Evolutionary conservation across 1,140 invertebrate genomes (phyloP), one percentile per base, ranked within the genome.

Genomic region (Galleria mellonella): DNA sequence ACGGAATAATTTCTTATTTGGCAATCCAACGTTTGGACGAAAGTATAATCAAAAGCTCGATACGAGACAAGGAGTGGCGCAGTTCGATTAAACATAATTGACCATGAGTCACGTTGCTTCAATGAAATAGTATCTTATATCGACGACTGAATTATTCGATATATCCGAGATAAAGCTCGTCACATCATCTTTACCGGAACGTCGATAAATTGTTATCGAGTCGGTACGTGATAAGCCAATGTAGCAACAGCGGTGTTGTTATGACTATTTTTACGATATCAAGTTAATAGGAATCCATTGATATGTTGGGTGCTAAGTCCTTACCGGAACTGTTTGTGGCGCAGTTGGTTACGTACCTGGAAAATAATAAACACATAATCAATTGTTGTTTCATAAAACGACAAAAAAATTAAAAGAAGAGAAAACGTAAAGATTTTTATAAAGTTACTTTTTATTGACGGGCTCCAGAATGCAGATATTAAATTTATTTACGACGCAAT

Each of bases 11-110:
- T 23, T 37, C 12, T 11, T 37, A 5, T 37, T 37, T 15, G 9
- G 17, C 2, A 15, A 37, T 17, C 14, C 12, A 15, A 17, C 14
- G 8, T 8, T 37, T 37, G 12, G 35, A 37, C 14, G 14, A 10
- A 37, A 37, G 35, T 15, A 37, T 15, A 17, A 14, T 35, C 15
- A 14, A 31, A 31, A 31, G 30, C 10, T 10, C 30, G 30, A 37
- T 17, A 9, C 38, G 11, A 41, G 46, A 47, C 46, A 36, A 27
- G 46, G 39, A 31, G 39, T 30, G 39, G 39, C 14, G 13, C 8
- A 13, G 29, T 8, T 42, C 39, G 39, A 42, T 42, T 32, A 37
- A 42, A 42, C 11, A 42, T 13, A 42, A 42, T 15, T 32, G 39
- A 31, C 8, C 8, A 14, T 42, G 39, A 42, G 39, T 42, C 39